These are phyloP conservation scores for Garrulus glandarius DNA, from an alignment of 2,797 vertebrate species.

Conservation along the genomic window DNA sequence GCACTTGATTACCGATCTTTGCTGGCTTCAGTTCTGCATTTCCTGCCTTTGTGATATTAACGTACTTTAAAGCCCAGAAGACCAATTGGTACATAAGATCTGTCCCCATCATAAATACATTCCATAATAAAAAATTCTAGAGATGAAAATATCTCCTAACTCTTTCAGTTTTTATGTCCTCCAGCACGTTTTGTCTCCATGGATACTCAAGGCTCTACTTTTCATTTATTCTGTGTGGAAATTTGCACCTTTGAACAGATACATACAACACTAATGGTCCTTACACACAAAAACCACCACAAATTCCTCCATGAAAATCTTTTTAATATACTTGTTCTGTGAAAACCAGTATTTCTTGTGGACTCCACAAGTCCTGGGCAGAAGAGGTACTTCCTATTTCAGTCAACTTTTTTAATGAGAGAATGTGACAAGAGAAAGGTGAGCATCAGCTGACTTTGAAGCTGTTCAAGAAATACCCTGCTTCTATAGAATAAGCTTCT, in stretches of 20 bases:
- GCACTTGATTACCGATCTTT: not conserved
- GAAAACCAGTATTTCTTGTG: not conserved
- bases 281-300: not conserved
- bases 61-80: not conserved
- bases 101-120: not conserved
- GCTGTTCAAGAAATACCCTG: not conserved
- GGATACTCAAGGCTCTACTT: conserved; percentile 6
- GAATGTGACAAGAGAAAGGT: not conserved
- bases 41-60: not conserved
- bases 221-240: not conserved
- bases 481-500: not conserved
- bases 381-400: not conserved
- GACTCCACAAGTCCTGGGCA: not conserved
- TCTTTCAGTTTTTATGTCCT: not conserved
- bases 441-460: not conserved
- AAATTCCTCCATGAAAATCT: not conserved
- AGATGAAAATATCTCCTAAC: not conserved
- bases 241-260: not conserved
- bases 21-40: not conserved
- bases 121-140: not conserved
- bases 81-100: not conserved
- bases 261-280: not conserved
- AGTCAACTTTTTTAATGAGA: not conserved
- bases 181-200: conserved; percentile 4
- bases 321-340: not conserved